Base-by-base conservation (phyloP, 1,140 invertebrate species). In the Reticulitermes speratus region DNA sequence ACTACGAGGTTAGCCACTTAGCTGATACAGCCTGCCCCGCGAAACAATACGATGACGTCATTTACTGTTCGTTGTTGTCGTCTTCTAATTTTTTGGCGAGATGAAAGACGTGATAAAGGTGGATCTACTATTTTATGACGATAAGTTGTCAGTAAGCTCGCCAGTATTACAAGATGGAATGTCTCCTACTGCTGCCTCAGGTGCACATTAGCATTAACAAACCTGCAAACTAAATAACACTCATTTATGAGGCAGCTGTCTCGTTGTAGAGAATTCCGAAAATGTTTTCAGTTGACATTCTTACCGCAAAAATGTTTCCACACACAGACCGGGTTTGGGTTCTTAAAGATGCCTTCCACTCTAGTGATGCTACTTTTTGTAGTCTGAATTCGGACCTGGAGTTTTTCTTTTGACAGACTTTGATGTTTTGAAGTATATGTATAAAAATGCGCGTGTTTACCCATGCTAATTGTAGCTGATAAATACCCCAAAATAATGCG, bases 1-100 rank as follows among this genome's bases (percentile, higher is more conserved):
- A 75, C 65, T 75, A 75, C 65, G 25, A 75, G 65, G 9, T n/a
- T 75, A 75, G 65, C 65, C 65, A 75, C 65, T 75, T 75, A 75
- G 65, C 7, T 30, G n/a, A n/a, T 75, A 16, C 65, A 30, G 14
- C 65, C 65, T 8, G 65, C 65, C 25, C 65, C 6, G 65, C 65
- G 65, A 75, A n/a, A 75, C 65, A 75, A 75, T 75, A 75, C 25
- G 25, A 75, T 75, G n/a, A 30, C 65, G 65, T 75, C 65, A 75
- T 75, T 75, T 75, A 75, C n/a, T 9, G n/a, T 30, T 30, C 7
- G 7, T 30, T 30, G 14, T 55, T 21, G 65, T n/a, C 14, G 65
- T 75, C 55, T 75, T 75, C 65, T 30, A 75, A 75, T 75, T 75
- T 75, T 75, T 75, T 55, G 52, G 19, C 52, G 14, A 19, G 65